These are phyloP conservation scores for Albula goreensis DNA, from an alignment of 2,113 vertebrate species.

Conservation along the genomic window DNA sequence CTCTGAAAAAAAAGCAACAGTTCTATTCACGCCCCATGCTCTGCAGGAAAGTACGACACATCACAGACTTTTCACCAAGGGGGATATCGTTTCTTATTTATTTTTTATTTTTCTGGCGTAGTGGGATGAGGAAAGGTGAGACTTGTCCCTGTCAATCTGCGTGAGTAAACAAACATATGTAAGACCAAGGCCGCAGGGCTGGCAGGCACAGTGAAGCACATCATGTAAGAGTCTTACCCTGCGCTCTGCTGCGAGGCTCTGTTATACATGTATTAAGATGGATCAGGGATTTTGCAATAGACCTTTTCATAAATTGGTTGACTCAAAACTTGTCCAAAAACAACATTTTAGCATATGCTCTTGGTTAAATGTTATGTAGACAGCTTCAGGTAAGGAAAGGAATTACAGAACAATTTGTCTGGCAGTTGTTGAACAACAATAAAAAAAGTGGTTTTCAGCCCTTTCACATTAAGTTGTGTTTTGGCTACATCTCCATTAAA, in stretches of 20 bases:
- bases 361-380: background rate
- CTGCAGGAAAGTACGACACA: conserved; percentile 35
- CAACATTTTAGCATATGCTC: background rate
- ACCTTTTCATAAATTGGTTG: background rate
- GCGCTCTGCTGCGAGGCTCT: too few species aligned
- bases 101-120: conserved; percentile 22
- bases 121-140: conserved; percentile 31
- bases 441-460: too few species aligned
- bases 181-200: background rate
- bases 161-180: conserved; percentile 14
- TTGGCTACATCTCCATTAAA: too few species aligned
- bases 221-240: too few species aligned
- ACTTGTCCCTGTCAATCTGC: conserved; percentile 28
- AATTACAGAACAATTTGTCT: background rate
- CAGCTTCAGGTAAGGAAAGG: background rate
- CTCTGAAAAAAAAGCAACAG: conserved; percentile 17
- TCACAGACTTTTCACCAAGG: conserved; percentile 40
- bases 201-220: conserved; percentile 9
- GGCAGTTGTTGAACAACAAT: too few species aligned
- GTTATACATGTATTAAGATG: too few species aligned
- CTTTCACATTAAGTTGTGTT: too few species aligned
- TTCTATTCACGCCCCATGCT: background rate
- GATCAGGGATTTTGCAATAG: too few species aligned
- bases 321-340: background rate
- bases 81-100: background rate